Evolutionary conservation across 2,888 invertebrate genomes (phyloP), one percentile per base, ranked within the genome.

Genomic region (Leuctra nigra): DNA sequence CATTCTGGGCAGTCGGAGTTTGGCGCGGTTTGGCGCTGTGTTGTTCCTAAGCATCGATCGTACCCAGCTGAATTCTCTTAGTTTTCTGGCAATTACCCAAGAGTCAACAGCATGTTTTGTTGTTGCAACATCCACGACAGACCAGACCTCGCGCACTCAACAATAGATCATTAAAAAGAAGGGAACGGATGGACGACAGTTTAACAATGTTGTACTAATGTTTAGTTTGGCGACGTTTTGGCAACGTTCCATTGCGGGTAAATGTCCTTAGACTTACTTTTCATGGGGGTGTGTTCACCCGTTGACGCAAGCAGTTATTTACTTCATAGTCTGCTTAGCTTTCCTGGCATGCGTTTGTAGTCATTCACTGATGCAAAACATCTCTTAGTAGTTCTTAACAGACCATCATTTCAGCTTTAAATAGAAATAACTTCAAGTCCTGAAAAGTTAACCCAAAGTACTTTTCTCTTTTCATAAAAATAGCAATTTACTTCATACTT

Each of bases 131-230:
- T 35, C 35, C 33, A 33, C 20, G 20, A 13, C 35, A 35, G 50
- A 16, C 25, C 33, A 29, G 24, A 48, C 48, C 44, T 24, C 29
- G 6, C 54, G 2, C 29, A 4, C 33, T 16, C 44, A 35, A 50
- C 50, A 50, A 50, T 50, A 50, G 20, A 50, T 50, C 50, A 50
- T 50, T 50, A 35, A 35, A 50, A 50, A 50, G 35, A 29, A 50
- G 3, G 50, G 20, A 33, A 50, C 16, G 33, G 50, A 50, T 35
- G 33, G 48, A n/a, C 25, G 33, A 29, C 35, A 50, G 50, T 50
- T 48, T 50, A 50, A 50, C 50, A 50, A 22, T 50, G 50, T 50
- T 35, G 35, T 50, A 50, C 50, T 50, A 50, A 50, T 50, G 50
- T 50, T 33, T 29, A 50, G 50, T 50, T 50, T 18, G 33, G 33